These are phyloP conservation scores for Chloropsis cyanopogon DNA, from an alignment of 2,113 vertebrate genomes.

Conservation along the genomic window DNA sequence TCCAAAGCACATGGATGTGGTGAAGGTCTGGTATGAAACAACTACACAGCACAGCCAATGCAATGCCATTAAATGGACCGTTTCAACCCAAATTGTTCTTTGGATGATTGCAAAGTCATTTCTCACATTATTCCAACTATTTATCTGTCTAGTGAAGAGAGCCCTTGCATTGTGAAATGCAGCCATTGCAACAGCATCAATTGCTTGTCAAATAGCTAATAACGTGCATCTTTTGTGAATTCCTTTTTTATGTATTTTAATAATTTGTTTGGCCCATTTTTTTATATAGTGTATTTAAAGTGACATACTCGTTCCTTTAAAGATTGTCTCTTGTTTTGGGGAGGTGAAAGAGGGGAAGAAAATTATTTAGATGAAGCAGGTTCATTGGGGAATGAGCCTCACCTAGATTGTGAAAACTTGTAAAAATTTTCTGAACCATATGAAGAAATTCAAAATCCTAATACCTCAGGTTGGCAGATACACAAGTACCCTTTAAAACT, in stretches of 20 bases:
- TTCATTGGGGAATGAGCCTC: slow-evolving; percentile 31
- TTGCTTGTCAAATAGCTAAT: slow-evolving; percentile 30
- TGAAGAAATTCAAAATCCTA: neutral
- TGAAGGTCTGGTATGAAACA: slow-evolving; percentile 29
- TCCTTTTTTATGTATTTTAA: slow-evolving; percentile 64
- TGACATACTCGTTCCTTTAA: slow-evolving; percentile 70
- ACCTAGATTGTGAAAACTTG: slow-evolving; percentile 2
- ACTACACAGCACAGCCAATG: neutral
- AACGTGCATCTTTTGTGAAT: neutral
- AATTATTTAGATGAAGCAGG: slow-evolving; percentile 38
- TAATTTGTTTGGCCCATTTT: slow-evolving; percentile 76
- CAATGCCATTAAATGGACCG: slow-evolving; percentile 21
- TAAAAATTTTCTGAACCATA: slow-evolving; percentile 27
- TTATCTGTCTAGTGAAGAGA: slow-evolving; percentile 23
- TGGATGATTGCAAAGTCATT: slow-evolving; percentile 12
- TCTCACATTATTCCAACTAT: slow-evolving; percentile 37
- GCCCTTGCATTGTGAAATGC: neutral
- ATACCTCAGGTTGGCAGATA: neutral
- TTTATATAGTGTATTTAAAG: slow-evolving; percentile 63
- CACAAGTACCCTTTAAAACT: neutral
- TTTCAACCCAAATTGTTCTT: slow-evolving; percentile 22
- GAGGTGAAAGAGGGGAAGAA: slow-evolving; percentile 45
- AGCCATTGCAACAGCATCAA: slow-evolving; percentile 10
- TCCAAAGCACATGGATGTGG: slow-evolving; percentile 45
- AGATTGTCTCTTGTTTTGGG: slow-evolving; percentile 59